Percentiles rank a stretch among this genome's conserved stretches.
Conservation (phyloP, 2,113 vertebrate species). For the Saimiri boliviensis region DNA sequence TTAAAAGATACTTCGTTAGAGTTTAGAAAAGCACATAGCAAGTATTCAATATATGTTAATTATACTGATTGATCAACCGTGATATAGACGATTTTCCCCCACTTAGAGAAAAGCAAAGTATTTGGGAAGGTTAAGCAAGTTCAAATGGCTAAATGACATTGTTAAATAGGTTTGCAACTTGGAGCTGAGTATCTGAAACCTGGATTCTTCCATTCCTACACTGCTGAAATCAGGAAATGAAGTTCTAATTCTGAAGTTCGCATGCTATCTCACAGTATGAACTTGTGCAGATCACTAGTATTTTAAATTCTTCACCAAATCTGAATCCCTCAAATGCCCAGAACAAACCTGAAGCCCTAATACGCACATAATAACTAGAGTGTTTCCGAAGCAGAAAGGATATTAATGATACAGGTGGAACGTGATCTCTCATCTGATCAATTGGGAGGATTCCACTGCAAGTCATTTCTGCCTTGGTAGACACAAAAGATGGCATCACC, state of each 20-base stretch:
- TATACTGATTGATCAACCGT: neutral
- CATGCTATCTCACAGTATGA: neutral
- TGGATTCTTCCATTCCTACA: neutral
- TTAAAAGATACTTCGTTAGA: neutral
- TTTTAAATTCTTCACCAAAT: neutral
- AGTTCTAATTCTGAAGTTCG: neutral
- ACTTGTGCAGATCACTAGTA: neutral
- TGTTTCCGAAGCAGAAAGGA: slow-evolving; percentile 84
- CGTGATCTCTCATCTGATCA: slow-evolving; percentile 97
- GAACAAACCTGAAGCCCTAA: neutral
- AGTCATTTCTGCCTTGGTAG: slow-evolving; percentile 98
- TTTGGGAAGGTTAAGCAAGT: neutral
- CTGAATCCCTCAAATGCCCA: neutral
- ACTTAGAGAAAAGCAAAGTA: neutral
- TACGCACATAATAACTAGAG: neutral
- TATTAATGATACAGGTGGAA: slow-evolving; percentile 94
- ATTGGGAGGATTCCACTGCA: slow-evolving; percentile 96
- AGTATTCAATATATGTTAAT: neutral
- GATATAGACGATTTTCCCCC: neutral
- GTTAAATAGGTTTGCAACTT: neutral
- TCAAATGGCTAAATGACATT: neutral
- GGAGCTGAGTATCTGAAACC: neutral
- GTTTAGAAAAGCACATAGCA: neutral
- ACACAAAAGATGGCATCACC: slow-evolving; percentile 98
- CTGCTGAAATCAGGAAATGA: neutral